These are phyloP conservation scores for Drosophila algonquin DNA, from an alignment of 2,888 invertebrate genomes.

Conservation along the genomic window DNA sequence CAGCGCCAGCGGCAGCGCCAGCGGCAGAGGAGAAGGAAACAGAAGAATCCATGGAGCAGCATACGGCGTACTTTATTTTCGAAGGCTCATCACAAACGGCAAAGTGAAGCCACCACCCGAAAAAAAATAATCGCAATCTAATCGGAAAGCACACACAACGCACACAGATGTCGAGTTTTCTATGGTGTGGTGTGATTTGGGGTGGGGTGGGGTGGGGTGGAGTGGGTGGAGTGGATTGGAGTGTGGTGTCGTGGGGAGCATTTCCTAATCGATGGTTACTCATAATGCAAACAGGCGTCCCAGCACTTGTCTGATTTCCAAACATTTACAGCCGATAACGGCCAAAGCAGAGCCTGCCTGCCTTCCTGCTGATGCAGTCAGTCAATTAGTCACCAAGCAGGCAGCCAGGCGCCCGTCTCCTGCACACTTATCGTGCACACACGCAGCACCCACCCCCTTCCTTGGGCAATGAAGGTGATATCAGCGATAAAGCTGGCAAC, in stretches of 20 bases:
- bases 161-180: slow-evolving; percentile 24
- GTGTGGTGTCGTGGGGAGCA: slow-evolving; percentile 34
- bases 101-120: slow-evolving; percentile 23
- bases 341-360: slow-evolving; percentile 42
- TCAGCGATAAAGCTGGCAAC: slow-evolving; percentile 41
- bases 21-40: slow-evolving; percentile 17
- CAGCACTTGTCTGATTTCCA: slow-evolving; percentile 75
- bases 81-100: slow-evolving; percentile 39
- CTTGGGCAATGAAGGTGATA: slow-evolving; percentile 22
- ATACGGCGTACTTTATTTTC: slow-evolving; percentile 48
- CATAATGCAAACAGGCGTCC: slow-evolving; percentile 53
- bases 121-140: slow-evolving; percentile 27
- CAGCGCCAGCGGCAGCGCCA: neutral
- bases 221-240: neutral
- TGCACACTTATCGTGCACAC: slow-evolving; percentile 1
- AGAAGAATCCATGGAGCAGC: slow-evolving; percentile 38
- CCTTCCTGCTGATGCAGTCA: neutral
- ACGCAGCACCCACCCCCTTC: neutral
- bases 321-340: slow-evolving; percentile 66
- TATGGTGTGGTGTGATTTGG: slow-evolving; percentile 29
- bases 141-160: slow-evolving; percentile 12
- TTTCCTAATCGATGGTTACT: slow-evolving; percentile 74
- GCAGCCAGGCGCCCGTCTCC: neutral
- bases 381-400: slow-evolving; percentile 44
- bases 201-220: slow-evolving; percentile 16